phyloP scores from a whole-genome alignment of 2,888 invertebrate genomes.

The Sphaerophoria rueppellii region DNA sequence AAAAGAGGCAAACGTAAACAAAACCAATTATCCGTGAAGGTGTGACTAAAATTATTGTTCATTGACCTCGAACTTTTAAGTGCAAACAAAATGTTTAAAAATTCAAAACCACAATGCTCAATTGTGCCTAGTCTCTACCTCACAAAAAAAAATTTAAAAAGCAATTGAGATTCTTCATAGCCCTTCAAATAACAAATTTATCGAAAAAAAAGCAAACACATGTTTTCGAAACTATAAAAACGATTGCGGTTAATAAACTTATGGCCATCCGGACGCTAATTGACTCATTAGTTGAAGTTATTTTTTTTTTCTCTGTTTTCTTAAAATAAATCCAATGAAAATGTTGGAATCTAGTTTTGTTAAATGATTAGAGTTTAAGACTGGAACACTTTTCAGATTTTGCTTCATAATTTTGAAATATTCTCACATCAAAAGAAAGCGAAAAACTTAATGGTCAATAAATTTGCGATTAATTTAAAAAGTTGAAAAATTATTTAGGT shows the following conservation, averaged over 20 bases:
- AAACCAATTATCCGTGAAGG: not conserved
- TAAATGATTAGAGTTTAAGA: not conserved
- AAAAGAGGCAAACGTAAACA: no score
- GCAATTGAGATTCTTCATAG: slow-evolving; percentile 1
- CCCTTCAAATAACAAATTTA: slow-evolving; percentile 7
- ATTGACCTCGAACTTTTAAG: not conserved
- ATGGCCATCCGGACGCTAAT: slow-evolving; percentile 17
- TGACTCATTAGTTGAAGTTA: slow-evolving; percentile 21
- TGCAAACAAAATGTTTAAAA: not conserved
- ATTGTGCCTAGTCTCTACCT: not conserved
- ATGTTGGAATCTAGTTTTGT: not conserved
- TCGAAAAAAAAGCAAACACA: not conserved
- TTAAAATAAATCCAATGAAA: slow-evolving; percentile 11
- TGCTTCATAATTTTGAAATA: not conserved
- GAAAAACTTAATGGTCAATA: slow-evolving; percentile 19
- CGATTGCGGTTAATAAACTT: slow-evolving; percentile 30
- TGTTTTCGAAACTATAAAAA: slow-evolving; percentile 20
- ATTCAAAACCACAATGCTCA: not conserved
- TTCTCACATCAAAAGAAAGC: slow-evolving; percentile 23
- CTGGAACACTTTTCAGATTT: not conserved
- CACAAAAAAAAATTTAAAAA: not conserved
- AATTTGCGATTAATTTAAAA: slow-evolving; percentile 16
- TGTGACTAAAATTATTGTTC: not conserved
- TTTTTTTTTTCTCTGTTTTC: slow-evolving; percentile 2
- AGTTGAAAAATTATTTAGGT: not conserved